phyloP scores from a whole-genome alignment of 2,113 vertebrate species.

The Phoxinus phoxinus region DNA sequence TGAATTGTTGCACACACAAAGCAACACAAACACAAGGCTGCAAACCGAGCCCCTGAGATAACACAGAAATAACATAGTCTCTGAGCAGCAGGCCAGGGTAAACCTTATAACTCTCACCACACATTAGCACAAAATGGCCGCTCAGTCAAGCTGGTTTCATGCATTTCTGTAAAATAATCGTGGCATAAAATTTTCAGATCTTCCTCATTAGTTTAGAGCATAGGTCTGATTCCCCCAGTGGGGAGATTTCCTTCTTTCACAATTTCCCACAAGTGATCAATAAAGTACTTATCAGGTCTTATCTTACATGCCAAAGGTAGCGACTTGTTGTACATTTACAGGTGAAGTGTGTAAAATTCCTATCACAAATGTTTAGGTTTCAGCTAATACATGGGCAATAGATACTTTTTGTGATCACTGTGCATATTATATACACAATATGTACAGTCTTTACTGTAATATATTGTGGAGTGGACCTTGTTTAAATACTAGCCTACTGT shows the following conservation, averaged over 20 bases:
- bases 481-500: too few species aligned
- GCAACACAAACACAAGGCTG: background rate
- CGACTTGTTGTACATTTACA: background rate
- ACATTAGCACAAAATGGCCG: constrained; percentile 18
- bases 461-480: too few species aligned
- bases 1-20: background rate
- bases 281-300: constrained; percentile 24
- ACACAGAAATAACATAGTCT: constrained; percentile 22
- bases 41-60: constrained; percentile 12
- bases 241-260: background rate
- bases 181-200: background rate
- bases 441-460: too few species aligned
- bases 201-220: background rate
- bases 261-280: constrained; percentile 17
- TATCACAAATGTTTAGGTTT: background rate
- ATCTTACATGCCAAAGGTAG: constrained; percentile 32
- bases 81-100: constrained; percentile 15
- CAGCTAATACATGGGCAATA: background rate
- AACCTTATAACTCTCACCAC: constrained; percentile 22
- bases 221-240: background rate
- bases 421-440: too few species aligned
- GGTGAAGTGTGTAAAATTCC: background rate
- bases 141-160: background rate
- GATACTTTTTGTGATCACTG: too few species aligned
- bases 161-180: background rate